A percentile compares a stretch with the other conserved stretches of the same genome.
Evolutionary conservation across 2,113 vertebrate genomes (phyloP).

Genomic region (Zeus faber): DNA sequence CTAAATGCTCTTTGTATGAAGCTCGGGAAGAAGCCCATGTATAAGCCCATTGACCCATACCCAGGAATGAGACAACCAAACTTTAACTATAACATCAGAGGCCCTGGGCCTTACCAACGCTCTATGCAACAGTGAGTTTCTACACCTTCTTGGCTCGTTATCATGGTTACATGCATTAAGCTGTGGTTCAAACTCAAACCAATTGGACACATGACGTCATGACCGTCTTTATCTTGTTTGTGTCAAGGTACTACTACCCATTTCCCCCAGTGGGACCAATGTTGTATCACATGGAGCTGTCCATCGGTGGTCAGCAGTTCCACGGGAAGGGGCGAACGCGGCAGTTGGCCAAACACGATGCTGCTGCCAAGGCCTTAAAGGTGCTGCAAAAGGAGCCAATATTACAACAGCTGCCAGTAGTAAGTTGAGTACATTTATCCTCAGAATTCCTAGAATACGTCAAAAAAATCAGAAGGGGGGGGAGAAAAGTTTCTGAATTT

Average conservation of each 20-base stretch:
- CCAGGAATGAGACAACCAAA: slow-evolving; percentile 90
- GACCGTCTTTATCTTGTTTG: slow-evolving; percentile 1
- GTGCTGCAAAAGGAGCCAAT: slow-evolving; percentile 90
- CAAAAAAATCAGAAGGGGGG: too few species aligned
- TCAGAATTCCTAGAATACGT: too few species aligned
- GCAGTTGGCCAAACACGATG: slow-evolving; percentile 93
- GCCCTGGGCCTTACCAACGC: slow-evolving; percentile 88
- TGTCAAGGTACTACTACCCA: slow-evolving; percentile 93
- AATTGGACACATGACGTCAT: not conserved
- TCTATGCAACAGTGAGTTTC: slow-evolving; percentile 78
- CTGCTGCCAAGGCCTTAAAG: slow-evolving; percentile 91
- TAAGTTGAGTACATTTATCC: too few species aligned
- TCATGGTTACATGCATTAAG: not conserved
- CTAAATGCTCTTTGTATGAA: slow-evolving; percentile 96
- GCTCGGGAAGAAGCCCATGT: slow-evolving; percentile 93
- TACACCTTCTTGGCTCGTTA: not conserved
- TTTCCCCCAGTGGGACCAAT: slow-evolving; percentile 91
- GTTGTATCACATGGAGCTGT: slow-evolving; percentile 95
- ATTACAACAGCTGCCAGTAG: slow-evolving; percentile 84
- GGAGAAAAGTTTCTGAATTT: too few species aligned
- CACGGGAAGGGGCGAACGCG: slow-evolving; percentile 93
- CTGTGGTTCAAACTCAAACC: not conserved
- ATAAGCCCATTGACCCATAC: slow-evolving; percentile 93
- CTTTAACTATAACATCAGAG: slow-evolving; percentile 89
- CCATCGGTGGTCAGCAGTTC: slow-evolving; percentile 94